These are phyloP conservation scores for Ethmia dodecea DNA, from an alignment of 2,888 invertebrate species.

Conservation along the genomic window DNA sequence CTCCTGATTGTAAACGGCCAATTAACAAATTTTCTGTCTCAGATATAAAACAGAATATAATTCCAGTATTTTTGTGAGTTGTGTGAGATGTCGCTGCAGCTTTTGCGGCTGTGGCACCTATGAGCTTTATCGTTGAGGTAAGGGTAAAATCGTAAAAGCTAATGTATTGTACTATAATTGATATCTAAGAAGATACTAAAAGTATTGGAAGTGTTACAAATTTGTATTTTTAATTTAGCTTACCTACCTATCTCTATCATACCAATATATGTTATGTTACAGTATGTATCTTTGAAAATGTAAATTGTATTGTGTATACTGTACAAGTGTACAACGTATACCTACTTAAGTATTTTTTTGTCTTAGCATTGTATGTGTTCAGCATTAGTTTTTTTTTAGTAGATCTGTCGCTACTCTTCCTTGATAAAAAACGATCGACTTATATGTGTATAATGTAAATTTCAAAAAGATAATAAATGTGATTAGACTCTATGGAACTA, in stretches of 20 bases:
- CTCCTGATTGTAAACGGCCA: neutral
- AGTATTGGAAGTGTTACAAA: slow-evolving; percentile 75
- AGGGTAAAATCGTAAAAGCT: slow-evolving; percentile 64
- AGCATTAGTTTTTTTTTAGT: no score
- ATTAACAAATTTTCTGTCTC: slow-evolving; percentile 52
- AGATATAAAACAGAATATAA: slow-evolving; percentile 58
- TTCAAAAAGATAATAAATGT: slow-evolving; percentile 37
- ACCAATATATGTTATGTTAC: no score
- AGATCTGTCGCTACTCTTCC: slow-evolving; percentile 40
- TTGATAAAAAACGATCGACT: slow-evolving; percentile 27
- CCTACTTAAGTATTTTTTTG: no score
- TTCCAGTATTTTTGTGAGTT: slow-evolving; percentile 46
- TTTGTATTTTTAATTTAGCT: slow-evolving; percentile 57
- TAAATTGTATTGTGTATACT: no score
- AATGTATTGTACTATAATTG: slow-evolving; percentile 59
- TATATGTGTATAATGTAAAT: slow-evolving; percentile 48
- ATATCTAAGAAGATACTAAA: slow-evolving; percentile 68
- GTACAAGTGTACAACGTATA: no score
- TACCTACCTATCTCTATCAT: no score
- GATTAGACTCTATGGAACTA: slow-evolving; percentile 57
- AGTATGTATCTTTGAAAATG: no score
- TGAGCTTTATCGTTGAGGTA: slow-evolving; percentile 72
- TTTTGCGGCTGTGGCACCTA: slow-evolving; percentile 55
- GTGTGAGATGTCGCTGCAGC: slow-evolving; percentile 40
- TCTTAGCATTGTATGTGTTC: no score